A percentile compares a stretch with the other conserved stretches of the same genome.
phyloP scores from a whole-genome alignment of 1,140 invertebrate genomes.

The Streblospio benedicti region DNA sequence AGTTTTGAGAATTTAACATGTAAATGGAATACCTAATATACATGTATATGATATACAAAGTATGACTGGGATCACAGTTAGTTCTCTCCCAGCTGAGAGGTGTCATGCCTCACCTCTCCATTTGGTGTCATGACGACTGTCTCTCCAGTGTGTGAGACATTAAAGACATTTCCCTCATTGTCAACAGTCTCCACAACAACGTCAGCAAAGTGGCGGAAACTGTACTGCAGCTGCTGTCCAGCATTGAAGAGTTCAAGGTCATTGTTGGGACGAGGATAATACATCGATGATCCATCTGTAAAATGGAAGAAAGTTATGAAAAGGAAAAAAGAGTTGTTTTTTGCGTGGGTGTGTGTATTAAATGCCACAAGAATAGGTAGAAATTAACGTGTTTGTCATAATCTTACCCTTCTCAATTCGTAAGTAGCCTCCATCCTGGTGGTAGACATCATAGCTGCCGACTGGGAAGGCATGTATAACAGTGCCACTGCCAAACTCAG shows the following conservation, averaged over 20 bases:
- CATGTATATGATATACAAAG: no score
- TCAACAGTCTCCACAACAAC: conserved; percentile 41
- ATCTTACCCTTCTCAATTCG: no score
- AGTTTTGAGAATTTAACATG: no score
- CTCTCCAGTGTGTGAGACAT: conserved; percentile 21
- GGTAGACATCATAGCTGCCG: conserved; percentile 40
- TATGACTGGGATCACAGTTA: no score
- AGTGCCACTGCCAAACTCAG: conserved; percentile 40
- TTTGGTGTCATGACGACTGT: not conserved
- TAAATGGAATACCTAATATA: no score
- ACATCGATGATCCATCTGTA: conserved; percentile 15
- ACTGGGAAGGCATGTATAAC: conserved; percentile 38
- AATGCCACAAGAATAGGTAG: no score
- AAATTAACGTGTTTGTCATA: no score
- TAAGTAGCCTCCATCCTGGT: conserved; percentile 35
- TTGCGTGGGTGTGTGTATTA: no score
- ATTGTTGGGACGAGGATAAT: conserved; percentile 33
- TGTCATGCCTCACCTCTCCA: not conserved
- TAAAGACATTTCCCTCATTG: conserved; percentile 38
- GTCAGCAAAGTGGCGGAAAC: conserved; percentile 37
- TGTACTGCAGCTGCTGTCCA: conserved; percentile 32
- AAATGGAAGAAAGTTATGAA: not conserved
- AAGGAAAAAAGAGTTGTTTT: no score
- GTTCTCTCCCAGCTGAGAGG: not conserved
- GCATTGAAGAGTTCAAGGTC: conserved; percentile 30